Conservation (phyloP, 2,888 invertebrate genomes). For the Euspilapteryx auroguttella region DNA sequence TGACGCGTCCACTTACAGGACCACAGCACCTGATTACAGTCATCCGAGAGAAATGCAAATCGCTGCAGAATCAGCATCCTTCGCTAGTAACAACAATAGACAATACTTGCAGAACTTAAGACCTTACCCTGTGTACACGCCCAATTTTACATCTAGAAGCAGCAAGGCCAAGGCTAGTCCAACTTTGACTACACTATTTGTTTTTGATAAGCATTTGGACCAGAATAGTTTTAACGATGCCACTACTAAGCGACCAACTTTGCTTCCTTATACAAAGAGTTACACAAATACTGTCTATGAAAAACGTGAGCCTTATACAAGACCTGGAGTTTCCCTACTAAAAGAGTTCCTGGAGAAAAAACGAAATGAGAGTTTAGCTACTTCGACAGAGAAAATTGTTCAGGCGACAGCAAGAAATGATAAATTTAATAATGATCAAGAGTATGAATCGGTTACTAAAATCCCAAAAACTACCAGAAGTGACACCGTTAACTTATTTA, state of each 20-base stretch:
- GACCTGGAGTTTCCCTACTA: conserved; percentile 43
- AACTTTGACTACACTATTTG: conserved; percentile 38
- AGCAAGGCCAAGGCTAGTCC: conserved; percentile 28
- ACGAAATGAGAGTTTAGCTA: conserved; percentile 28
- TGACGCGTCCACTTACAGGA: conserved; percentile 31
- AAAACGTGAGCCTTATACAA: conserved; percentile 41
- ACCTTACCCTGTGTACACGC: conserved; percentile 45
- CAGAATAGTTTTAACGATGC: conserved; percentile 6
- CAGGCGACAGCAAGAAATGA: conserved; percentile 24
- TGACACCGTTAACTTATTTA: conserved; percentile 16
- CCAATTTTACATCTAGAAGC: conserved; percentile 23
- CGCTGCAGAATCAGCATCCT: conserved; percentile 77
- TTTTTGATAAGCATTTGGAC: conserved; percentile 28
- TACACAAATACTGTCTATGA: conserved; percentile 22
- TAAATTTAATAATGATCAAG: conserved; percentile 17
- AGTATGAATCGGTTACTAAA: conserved; percentile 41
- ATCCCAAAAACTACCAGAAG: conserved; percentile 32
- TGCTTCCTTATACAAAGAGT: conserved; percentile 41
- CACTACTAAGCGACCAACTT: conserved; percentile 38
- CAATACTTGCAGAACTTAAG: conserved; percentile 43
- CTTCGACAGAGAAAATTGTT: conserved; percentile 19
- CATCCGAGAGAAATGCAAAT: conserved; percentile 67
- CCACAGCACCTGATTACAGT: conserved; percentile 34
- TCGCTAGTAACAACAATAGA: conserved; percentile 59
- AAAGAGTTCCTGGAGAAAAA: conserved; percentile 38